phyloP scores from a whole-genome alignment of 2,113 vertebrate species.

The Litocranius walleri region DNA sequence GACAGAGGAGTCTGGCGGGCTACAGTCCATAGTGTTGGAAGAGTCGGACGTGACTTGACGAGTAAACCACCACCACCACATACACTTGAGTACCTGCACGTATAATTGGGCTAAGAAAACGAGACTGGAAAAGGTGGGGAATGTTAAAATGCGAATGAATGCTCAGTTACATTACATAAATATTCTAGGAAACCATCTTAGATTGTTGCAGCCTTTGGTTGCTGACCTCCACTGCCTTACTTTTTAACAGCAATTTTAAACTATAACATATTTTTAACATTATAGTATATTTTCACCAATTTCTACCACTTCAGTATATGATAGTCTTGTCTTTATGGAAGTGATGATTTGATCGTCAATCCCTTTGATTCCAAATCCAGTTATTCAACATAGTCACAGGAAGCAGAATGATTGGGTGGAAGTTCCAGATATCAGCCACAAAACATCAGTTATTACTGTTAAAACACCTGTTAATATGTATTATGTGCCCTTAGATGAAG shows the following conservation, averaged over 20 bases:
- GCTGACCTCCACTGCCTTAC: neutral
- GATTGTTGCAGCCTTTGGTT: neutral
- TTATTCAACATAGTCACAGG: neutral
- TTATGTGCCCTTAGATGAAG: neutral
- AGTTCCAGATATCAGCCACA: neutral
- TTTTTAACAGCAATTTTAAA: neutral
- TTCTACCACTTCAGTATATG: neutral
- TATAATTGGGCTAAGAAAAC: neutral
- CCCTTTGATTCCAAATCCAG: neutral
- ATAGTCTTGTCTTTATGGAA: neutral
- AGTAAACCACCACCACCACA: neutral
- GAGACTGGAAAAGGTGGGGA: neutral
- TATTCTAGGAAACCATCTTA: neutral
- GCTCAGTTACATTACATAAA: neutral
- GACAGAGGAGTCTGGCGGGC: neutral
- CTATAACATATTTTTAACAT: neutral
- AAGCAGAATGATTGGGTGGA: neutral
- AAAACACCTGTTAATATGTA: neutral
- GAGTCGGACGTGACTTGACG: accelerated
- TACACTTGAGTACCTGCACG: neutral
- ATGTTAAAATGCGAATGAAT: neutral
- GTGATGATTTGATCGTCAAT: neutral
- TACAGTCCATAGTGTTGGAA: neutral
- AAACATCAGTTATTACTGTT: neutral
- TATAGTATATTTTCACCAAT: neutral